Evolutionary conservation across 2,113 vertebrate genomes (phyloP).

Genomic region (Axis porcinus): DNA sequence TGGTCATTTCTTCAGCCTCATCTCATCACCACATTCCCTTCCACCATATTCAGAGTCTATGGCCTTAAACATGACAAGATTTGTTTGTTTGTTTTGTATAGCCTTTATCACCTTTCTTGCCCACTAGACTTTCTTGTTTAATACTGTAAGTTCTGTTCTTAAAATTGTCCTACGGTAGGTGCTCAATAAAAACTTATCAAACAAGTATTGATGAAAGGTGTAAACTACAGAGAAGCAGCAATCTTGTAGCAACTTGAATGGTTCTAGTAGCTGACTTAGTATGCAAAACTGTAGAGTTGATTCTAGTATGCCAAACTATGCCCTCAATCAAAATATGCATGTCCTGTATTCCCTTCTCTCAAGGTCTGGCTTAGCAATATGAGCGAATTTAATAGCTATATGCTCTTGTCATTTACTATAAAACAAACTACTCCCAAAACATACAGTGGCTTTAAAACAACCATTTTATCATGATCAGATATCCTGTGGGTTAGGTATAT

Average conservation of each 20-base stretch:
- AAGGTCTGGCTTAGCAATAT: background rate
- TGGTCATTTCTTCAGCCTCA: background rate
- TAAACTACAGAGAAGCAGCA: background rate
- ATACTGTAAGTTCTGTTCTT: background rate
- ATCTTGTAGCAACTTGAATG: background rate
- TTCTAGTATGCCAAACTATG: background rate
- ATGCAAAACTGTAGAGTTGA: background rate
- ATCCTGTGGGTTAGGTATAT: background rate
- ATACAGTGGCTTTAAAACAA: background rate
- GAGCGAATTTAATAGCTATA: background rate
- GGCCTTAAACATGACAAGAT: background rate
- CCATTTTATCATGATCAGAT: background rate
- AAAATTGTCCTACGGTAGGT: background rate
- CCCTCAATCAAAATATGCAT: background rate
- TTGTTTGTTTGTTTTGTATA: background rate
- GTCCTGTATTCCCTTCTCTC: background rate
- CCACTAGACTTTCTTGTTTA: background rate
- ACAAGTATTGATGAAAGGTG: background rate
- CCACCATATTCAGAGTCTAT: background rate
- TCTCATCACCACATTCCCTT: background rate
- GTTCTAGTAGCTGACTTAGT: background rate
- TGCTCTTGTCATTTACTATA: background rate
- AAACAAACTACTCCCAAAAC: background rate
- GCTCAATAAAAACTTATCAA: background rate
- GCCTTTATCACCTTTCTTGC: background rate